Percentiles rank a stretch among this genome's conserved stretches.
Conservation (phyloP, 2,888 invertebrate species). For the Cordilura impudica region DNA sequence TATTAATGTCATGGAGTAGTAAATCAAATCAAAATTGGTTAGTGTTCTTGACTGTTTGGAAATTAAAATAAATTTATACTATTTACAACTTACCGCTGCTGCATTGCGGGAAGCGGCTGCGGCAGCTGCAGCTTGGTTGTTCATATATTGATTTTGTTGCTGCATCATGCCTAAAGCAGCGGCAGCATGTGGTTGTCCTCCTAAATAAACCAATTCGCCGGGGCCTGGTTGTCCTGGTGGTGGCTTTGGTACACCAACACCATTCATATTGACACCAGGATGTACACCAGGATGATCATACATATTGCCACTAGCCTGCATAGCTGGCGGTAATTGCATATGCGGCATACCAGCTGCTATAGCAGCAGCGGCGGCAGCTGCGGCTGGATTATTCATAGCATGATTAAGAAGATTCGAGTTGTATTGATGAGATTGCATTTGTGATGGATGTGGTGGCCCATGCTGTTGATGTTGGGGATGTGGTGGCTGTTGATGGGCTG, state of each 20-base stretch:
- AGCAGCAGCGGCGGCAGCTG: constrained; percentile 71
- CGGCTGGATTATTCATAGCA: constrained; percentile 74
- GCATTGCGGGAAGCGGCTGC: constrained; percentile 74
- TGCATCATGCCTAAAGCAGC: constrained; percentile 73
- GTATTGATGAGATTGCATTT: constrained; percentile 78
- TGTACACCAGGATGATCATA: constrained; percentile 77
- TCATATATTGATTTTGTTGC: constrained; percentile 77
- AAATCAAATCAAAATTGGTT: neutral
- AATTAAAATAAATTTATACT: neutral
- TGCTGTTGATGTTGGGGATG: constrained; percentile 78
- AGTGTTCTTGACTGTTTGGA: neutral
- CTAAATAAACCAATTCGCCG: constrained; percentile 76
- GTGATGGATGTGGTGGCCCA: constrained; percentile 79
- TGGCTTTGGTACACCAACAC: constrained; percentile 69
- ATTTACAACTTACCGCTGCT: constrained; percentile 75
- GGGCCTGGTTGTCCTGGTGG: constrained; percentile 68
- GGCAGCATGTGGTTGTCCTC: constrained; percentile 75
- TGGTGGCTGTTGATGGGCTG: constrained; percentile 80
- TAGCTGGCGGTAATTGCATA: constrained; percentile 74
- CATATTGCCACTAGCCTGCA: constrained; percentile 71
- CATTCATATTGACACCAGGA: constrained; percentile 72
- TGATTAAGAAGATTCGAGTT: constrained; percentile 77
- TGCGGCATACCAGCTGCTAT: constrained; percentile 72
- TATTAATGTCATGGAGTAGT: neutral
- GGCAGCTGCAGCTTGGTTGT: constrained; percentile 74